Conservation (phyloP, 2,888 invertebrate genomes). For the Hirtodrosophila duncani region DNA sequence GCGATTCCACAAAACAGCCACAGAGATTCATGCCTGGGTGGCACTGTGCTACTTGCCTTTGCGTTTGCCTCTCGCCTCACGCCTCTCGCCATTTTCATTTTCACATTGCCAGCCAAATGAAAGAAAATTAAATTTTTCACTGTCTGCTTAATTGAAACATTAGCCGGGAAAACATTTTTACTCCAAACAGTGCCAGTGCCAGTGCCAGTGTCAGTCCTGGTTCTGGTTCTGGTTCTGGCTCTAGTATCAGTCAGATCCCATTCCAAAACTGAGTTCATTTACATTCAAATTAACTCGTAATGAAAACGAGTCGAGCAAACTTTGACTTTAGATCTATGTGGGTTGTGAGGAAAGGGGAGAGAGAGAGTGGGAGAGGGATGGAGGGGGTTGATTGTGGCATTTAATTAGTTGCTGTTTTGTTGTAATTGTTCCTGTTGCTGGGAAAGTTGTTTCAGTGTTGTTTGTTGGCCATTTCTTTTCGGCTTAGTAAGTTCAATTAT, state of each 20-base stretch:
- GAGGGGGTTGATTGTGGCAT: conserved; percentile 63
- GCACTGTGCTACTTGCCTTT: conserved; percentile 31
- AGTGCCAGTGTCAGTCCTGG: conserved; percentile 23
- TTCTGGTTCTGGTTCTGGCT: conserved; percentile 1
- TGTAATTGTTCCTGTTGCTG: conserved; percentile 20
- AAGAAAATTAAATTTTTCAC: conserved; percentile 74
- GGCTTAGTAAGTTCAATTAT: conserved; percentile 48
- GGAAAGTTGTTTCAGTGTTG: conserved; percentile 21
- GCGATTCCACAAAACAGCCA: background rate
- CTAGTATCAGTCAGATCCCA: background rate
- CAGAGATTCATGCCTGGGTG: conserved; percentile 31
- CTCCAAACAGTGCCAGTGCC: conserved; percentile 5
- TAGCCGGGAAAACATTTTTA: conserved; percentile 62
- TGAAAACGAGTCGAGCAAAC: conserved; percentile 68
- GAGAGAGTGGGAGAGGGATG: too few relatives aligned
- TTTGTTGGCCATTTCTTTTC: conserved; percentile 58
- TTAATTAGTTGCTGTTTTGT: conserved; percentile 68
- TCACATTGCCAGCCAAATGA: conserved; percentile 52
- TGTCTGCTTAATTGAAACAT: conserved; percentile 74
- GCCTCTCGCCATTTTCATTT: conserved; percentile 7
- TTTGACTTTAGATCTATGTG: conserved; percentile 41
- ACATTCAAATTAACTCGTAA: conserved; percentile 75
- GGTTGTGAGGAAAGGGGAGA: background rate
- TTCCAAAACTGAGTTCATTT: conserved; percentile 60
- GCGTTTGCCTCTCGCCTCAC: background rate